Conservation (phyloP, 2,888 invertebrate genomes). For the Drosophila subsilvestris region DNA sequence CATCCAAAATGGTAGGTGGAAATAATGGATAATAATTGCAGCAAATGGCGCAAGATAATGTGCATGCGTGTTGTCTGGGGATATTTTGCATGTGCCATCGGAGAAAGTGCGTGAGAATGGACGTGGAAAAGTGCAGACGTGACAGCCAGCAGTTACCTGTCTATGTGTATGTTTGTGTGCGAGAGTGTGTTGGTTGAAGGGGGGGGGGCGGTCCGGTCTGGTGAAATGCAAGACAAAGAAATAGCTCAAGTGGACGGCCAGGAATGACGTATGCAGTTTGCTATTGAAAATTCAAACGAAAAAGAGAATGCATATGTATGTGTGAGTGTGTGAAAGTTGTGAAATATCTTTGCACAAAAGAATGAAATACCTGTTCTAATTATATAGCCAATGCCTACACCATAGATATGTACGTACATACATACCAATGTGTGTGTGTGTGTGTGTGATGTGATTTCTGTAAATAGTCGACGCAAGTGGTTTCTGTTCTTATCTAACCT, state of each 20-base stretch:
- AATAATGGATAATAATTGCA: constrained; percentile 48
- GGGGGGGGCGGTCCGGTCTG: constrained; percentile 39
- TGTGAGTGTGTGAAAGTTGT: constrained; percentile 22
- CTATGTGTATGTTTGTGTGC: constrained; percentile 19
- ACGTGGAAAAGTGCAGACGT: constrained; percentile 62
- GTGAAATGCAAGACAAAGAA: constrained; percentile 76
- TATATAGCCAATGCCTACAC: constrained; percentile 10
- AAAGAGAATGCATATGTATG: constrained; percentile 26
- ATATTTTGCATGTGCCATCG: constrained; percentile 26
- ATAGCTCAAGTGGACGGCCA: constrained; percentile 46
- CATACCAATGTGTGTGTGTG: constrained; percentile 11
- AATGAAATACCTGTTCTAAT: constrained; percentile 16
- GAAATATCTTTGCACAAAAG: constrained; percentile 15
- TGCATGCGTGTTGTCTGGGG: constrained; percentile 3
- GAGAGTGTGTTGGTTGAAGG: constrained; percentile 29
- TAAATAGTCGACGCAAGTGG: constrained; percentile 53
- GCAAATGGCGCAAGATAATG: constrained; percentile 18
- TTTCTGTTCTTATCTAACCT: constrained; percentile 63
- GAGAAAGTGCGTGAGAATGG: constrained; percentile 29
- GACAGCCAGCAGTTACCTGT: constrained; percentile 35
- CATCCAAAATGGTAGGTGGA: constrained; percentile 85
- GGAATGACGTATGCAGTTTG: constrained; percentile 80
- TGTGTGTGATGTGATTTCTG: constrained; percentile 19
- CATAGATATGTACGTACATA: constrained; percentile 11
- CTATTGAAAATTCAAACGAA: constrained; percentile 50